Evolutionary conservation across 2,113 vertebrate genomes (phyloP).

Genomic region (Microcebus jonahi): DNA sequence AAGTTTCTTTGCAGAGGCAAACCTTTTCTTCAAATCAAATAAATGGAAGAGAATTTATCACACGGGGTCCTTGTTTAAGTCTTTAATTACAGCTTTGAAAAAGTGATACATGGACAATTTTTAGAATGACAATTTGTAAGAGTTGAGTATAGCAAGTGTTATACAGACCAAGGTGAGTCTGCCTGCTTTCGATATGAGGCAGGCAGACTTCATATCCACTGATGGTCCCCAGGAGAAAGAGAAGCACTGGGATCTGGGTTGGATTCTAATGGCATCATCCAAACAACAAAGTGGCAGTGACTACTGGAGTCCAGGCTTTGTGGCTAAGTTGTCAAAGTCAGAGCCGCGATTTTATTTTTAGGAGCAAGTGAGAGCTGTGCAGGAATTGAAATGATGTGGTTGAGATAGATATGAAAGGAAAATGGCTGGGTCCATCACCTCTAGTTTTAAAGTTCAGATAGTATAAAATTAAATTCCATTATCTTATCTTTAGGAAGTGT

Average conservation of each 20-base stretch:
- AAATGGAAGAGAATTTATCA: neutral
- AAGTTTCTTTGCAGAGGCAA: neutral
- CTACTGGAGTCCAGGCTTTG: accelerated
- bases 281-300: neutral
- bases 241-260: neutral
- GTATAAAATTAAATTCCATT: neutral
- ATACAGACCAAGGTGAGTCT: neutral
- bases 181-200: neutral
- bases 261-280: neutral
- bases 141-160: neutral
- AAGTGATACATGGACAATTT: neutral
- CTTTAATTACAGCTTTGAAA: neutral
- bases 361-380: neutral
- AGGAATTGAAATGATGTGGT: neutral
- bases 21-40: neutral
- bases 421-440: neutral
- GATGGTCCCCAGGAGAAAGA: neutral
- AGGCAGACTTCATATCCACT: no score
- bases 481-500: neutral
- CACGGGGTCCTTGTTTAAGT: neutral
- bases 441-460: neutral
- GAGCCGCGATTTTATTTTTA: neutral
- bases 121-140: neutral
- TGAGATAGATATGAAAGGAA: neutral
- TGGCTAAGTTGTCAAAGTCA: neutral